Evolutionary conservation across 2,797 vertebrate species (phyloP), one percentile per base, ranked within the genome.

Genomic region (Cuniculus paca): DNA sequence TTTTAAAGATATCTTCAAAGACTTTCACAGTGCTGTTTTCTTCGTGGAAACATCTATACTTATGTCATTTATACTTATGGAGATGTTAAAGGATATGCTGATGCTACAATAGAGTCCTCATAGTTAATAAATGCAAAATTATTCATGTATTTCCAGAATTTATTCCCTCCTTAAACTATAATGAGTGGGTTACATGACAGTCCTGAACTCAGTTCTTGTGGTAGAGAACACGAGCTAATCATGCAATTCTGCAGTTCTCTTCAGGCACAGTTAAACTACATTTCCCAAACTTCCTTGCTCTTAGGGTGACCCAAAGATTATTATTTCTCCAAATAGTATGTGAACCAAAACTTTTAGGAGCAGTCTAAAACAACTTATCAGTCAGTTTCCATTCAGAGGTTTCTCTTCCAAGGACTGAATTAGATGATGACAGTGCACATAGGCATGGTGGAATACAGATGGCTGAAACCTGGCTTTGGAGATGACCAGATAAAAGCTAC

Each of bases 11-110:
- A 80, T 45, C 63, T 95, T 75, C 11, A n/a, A 95, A 90, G 56
- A 63, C 39, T 72, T 81, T 81, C 56, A 70, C 50, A 63, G 2
- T 34, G 88, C 20, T 80, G 34, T 95, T 96, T 86, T 95, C 39
- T 54, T 96, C 34, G 48, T 39, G 74, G 42, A 88, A 90, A 70
- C 36, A n/a, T 85, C 60, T 45, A 88, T 93, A 48, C 45, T 91
- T 80, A 80, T 75, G 39, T 88, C 17, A 7, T n/a, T n/a, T n/a
- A n/a, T n/a, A n/a, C n/a, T n/a, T n/a, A n/a, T 1, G 45, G 58
- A 94, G 56, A 45, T 39, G 10, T 74, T 63, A 63, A 34, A 80
- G 45, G 63, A 94, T 88, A 28, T 60, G 39, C 12, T 10, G 48
- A 63, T 79, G 26, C 45, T 72, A 10, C 2, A 48, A 42, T 48